A percentile compares a stretch with the other conserved stretches of the same genome.
Evolutionary conservation across 2,113 vertebrate genomes (phyloP).

Genomic region (Protobothrops mucrosquamatus): DNA sequence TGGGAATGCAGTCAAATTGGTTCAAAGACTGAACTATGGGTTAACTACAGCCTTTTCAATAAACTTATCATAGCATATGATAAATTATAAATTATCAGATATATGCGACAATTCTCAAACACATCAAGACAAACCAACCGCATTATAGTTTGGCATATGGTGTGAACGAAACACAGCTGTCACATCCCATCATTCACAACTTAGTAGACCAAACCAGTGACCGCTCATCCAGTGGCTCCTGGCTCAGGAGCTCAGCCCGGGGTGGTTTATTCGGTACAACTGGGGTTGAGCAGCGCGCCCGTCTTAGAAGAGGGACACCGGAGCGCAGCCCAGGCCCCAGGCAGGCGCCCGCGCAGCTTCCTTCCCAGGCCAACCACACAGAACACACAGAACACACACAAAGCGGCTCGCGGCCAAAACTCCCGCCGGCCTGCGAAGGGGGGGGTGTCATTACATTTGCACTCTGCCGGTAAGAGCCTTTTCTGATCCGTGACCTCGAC

Average conservation of each 20-base stretch:
- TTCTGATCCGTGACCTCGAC: too few species aligned
- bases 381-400: too few species aligned
- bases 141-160: neutral
- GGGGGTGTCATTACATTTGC: too few species aligned
- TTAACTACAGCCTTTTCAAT: too few species aligned
- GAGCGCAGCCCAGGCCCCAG: neutral
- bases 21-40: neutral
- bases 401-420: neutral
- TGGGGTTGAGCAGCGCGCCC: neutral
- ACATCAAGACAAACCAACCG: neutral
- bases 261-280: neutral
- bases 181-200: accelerated
- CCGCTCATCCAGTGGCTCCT: neutral
- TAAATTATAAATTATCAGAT: neutral
- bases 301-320: neutral
- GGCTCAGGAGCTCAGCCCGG: neutral
- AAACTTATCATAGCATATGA: too few species aligned
- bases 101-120: neutral
- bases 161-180: neutral
- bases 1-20: neutral
- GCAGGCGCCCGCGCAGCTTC: accelerated
- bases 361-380: neutral
- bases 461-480: too few species aligned
- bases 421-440: neutral
- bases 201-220: accelerated